phyloP scores from a whole-genome alignment of 2,797 vertebrate species.

The Hirundo rustica region DNA sequence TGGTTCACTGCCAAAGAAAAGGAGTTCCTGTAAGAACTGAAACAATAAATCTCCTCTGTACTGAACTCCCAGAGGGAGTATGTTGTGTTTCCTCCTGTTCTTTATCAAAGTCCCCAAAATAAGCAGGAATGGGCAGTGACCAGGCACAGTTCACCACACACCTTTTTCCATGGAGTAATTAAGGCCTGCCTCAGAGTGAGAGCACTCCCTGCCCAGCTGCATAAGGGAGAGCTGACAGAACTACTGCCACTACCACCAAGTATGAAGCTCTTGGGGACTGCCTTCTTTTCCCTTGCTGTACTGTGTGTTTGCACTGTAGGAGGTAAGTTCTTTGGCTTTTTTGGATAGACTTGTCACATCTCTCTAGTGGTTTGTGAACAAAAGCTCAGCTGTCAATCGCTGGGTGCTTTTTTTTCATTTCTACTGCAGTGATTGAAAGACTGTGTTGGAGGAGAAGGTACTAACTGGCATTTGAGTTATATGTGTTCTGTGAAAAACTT shows the following conservation, averaged over 20 bases:
- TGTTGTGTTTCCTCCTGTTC: conserved; percentile 86
- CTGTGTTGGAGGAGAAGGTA: background rate
- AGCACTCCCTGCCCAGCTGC: conserved; percentile 46
- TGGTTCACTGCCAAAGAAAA: conserved; percentile 77
- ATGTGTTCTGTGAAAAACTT: background rate
- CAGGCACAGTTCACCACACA: conserved; percentile 69
- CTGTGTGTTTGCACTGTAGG: background rate
- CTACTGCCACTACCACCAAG: conserved; percentile 7
- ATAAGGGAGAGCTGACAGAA: conserved; percentile 42
- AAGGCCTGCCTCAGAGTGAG: conserved; percentile 46
- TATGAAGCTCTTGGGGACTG: conserved; percentile 76
- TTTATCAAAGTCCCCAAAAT: conserved; percentile 89
- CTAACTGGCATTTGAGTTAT: background rate
- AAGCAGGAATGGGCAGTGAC: conserved; percentile 79
- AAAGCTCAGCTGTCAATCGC: background rate
- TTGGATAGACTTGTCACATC: background rate
- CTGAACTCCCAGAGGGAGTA: conserved; percentile 86
- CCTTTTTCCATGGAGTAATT: conserved; percentile 78
- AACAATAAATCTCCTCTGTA: conserved; percentile 81
- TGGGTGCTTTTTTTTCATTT: background rate
- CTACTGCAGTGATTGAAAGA: background rate
- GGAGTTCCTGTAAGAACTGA: conserved; percentile 82
- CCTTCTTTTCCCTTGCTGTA: conserved; percentile 67
- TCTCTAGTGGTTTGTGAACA: background rate
- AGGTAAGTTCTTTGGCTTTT: conserved; percentile 64